These are phyloP conservation scores for Athalia rosae DNA, from an alignment of 2,888 invertebrate genomes.

Conservation along the genomic window DNA sequence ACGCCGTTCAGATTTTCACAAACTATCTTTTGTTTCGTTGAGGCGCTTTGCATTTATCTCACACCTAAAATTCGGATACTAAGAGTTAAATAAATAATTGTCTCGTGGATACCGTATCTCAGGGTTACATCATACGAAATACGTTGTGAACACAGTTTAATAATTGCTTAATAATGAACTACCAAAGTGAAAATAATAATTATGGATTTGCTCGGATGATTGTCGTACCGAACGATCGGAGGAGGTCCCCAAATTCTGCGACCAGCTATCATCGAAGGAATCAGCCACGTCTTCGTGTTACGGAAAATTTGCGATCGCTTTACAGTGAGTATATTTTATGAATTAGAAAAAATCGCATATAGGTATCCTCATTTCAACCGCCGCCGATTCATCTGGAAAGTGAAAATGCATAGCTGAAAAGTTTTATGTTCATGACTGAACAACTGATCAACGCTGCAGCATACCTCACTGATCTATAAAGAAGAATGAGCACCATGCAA, in stretches of 20 bases:
- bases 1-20: no score
- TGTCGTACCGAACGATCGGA: conserved; percentile 28
- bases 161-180: conserved; percentile 32
- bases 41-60: not conserved
- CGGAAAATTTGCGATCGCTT: conserved; percentile 6
- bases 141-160: not conserved
- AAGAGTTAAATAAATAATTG: conserved; percentile 48
- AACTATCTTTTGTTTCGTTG: not conserved
- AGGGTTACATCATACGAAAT: conserved; percentile 52
- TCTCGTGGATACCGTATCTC: conserved; percentile 59
- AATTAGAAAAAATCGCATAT: not conserved
- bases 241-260: not conserved
- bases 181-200: conserved; percentile 30
- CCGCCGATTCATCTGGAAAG: no score
- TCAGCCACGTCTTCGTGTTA: conserved; percentile 15
- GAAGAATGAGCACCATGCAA: no score
- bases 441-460: no score
- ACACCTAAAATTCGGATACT: conserved; percentile 20
- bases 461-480: no score
- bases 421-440: no score
- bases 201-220: conserved; percentile 21
- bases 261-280: conserved; percentile 29
- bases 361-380: no score
- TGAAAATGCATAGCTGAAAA: no score
- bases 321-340: conserved; percentile 21